Base-by-base conservation (phyloP, 2,113 vertebrate genomes). In the Tinamus guttatus region DNA sequence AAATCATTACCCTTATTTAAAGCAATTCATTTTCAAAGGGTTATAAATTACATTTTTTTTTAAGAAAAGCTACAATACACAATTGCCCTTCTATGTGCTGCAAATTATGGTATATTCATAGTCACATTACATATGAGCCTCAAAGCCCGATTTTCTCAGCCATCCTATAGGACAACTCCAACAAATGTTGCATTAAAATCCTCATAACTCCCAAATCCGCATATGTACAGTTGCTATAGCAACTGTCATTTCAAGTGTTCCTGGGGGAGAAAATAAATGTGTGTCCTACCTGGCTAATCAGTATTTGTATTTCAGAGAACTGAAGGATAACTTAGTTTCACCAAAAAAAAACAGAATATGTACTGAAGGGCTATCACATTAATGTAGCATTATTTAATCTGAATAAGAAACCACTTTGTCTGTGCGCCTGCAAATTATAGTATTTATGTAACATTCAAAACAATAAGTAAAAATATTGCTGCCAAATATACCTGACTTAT, bases 221-320 rank as follows among this genome's bases (percentile, higher is more conserved):
- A 25, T 19, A 80, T 84, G 69, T 36, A 74, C 73, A 24, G 93
- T 97, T 95, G 87, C 95, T 77, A 96, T 96, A 69, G 97, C 77
- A 97, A 97, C 97, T 95, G 78, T 64, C 81, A 96, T 64, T 92
- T 93, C 83, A 68, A 78, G 74, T 77, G 94, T 96, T 97, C 92
- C 84, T 93, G 47, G 12, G 81, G 78, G 96, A 94, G 92, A 93
- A 95, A 95, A 96, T 85, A 88, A 86, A 81, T 77, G 75, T 64
- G 85, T 87, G 74, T 80, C 83, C 95, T 95, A 92, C 85, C 91
- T 91, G 95, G 79, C 74, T 95, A 96, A 97, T 96, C 60, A 45
- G 83, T 95, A 84, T 94, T 96, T 89, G 90, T 85, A 85, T 79
- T 90, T 30, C 81, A 63, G 51, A 49, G 91, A 95, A 96, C 81